These are phyloP conservation scores for Dendropsophus ebraccatus DNA, from an alignment of 2,113 vertebrate species.

Conservation along the genomic window DNA sequence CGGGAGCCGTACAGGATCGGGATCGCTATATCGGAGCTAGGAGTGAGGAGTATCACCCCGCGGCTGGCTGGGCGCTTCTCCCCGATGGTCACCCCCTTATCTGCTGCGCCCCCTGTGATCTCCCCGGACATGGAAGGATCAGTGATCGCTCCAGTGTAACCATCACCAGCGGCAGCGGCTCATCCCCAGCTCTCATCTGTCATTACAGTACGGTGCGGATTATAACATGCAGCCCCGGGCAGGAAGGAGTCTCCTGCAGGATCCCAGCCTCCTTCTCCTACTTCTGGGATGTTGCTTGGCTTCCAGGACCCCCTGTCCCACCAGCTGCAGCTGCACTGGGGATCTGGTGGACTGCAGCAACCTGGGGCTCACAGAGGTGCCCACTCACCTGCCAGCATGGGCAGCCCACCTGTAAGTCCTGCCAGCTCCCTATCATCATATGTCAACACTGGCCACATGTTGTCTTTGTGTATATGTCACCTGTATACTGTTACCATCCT, in stretches of 20 bases:
- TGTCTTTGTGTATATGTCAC: too few species aligned
- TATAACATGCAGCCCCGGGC: constrained; percentile 87
- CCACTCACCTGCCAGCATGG: constrained; percentile 81
- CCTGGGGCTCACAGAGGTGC: constrained; percentile 74
- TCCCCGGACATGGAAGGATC: constrained; percentile 17
- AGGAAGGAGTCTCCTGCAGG: constrained; percentile 70
- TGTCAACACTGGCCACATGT: too few species aligned
- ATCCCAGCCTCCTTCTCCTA: constrained; percentile 70
- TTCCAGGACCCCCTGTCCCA: constrained; percentile 69
- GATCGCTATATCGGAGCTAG: not conserved
- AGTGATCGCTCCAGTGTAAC: not conserved
- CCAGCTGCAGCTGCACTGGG: constrained; percentile 81
- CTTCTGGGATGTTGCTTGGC: constrained; percentile 54
- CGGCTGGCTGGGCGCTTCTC: not conserved
- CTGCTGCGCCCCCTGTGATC: not conserved
- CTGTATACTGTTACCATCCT: too few species aligned
- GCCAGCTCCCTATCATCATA: too few species aligned
- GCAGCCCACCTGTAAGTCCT: constrained; percentile 88
- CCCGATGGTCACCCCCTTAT: not conserved
- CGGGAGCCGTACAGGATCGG: not conserved
- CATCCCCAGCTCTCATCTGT: not conserved
- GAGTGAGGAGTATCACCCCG: too few species aligned
- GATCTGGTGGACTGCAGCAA: constrained; percentile 83
- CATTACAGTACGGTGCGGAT: constrained; percentile 64
- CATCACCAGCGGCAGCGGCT: not conserved